Conservation (phyloP, 30 jellyfish, hydroid and myxozoan species). For the Pseudorhiza aurosa region DNA sequence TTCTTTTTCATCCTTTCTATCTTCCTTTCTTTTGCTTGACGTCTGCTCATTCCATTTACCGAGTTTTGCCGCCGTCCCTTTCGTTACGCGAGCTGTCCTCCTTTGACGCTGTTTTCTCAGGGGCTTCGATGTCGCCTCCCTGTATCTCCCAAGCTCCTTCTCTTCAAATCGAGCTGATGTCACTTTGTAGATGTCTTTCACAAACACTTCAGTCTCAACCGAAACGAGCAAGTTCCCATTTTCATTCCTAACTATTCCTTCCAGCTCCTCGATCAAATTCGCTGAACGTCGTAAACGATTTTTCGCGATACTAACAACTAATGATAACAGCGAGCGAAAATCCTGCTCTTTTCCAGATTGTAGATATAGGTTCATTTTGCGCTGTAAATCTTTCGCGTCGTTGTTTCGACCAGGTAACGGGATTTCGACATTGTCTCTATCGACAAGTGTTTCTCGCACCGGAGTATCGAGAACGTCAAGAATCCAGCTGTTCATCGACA, state of each 20-base stretch:
- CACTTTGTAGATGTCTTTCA: conserved; percentile 25
- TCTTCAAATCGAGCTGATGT: conserved; percentile 25
- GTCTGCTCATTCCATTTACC: background rate
- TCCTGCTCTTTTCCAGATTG: conserved; percentile 42
- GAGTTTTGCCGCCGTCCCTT: background rate
- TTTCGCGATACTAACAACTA: conserved; percentile 38
- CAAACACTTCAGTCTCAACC: conserved; percentile 33
- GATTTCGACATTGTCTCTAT: conserved; percentile 25
- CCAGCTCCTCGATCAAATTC: conserved; percentile 38
- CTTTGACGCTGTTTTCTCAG: background rate
- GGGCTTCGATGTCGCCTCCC: background rate
- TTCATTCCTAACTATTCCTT: conserved; percentile 19
- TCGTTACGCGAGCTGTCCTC: background rate
- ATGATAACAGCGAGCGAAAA: conserved; percentile 35
- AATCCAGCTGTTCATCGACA: conserved; percentile 48
- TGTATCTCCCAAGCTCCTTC: background rate
- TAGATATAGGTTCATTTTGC: conserved; percentile 29
- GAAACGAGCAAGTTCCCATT: conserved; percentile 25
- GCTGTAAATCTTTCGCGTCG: conserved; percentile 50
- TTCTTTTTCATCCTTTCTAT: background rate
- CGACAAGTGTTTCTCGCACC: conserved; percentile 32
- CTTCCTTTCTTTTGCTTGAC: background rate
- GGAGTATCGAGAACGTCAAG: conserved; percentile 50
- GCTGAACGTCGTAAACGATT: conserved; percentile 50
- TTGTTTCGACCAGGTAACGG: conserved; percentile 30